Evolutionary conservation across 2,888 invertebrate genomes (phyloP).

Genomic region (Lochmaea capreae): DNA sequence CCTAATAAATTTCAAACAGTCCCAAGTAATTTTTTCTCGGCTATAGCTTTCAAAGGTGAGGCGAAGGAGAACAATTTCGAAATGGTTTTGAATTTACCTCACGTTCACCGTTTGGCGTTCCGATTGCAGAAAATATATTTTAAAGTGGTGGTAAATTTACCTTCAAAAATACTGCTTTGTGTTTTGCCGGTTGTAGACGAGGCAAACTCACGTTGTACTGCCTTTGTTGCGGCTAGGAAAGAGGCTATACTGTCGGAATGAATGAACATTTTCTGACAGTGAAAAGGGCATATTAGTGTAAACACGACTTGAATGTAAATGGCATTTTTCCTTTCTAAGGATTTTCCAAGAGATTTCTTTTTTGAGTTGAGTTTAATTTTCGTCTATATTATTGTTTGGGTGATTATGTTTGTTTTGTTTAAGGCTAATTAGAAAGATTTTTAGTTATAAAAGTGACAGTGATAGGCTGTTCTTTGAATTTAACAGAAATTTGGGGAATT

Average conservation of each 20-base stretch:
- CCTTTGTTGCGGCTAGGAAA: constrained; percentile 43
- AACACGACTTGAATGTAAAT: constrained; percentile 38
- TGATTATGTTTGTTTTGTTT: constrained; percentile 1
- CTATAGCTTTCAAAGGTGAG: constrained; percentile 9
- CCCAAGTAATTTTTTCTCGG: neutral
- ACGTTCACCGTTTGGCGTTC: constrained; percentile 43
- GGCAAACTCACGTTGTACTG: constrained; percentile 32
- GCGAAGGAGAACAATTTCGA: constrained; percentile 1
- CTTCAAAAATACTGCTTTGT: constrained; percentile 56
- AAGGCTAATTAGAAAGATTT: neutral
- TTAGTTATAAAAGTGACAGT: too few species aligned
- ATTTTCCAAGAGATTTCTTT: constrained; percentile 1
- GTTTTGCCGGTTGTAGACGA: constrained; percentile 42
- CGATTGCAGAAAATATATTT: constrained; percentile 57
- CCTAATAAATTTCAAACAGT: neutral
- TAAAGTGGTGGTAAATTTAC: constrained; percentile 58
- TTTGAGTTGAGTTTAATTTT: constrained; percentile 4
- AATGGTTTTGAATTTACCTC: constrained; percentile 19
- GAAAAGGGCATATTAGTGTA: constrained; percentile 41
- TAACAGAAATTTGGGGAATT: too few species aligned
- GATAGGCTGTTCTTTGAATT: too few species aligned
- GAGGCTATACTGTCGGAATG: constrained; percentile 41
- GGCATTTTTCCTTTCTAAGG: neutral
- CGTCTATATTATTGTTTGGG: neutral
- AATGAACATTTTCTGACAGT: constrained; percentile 42